Conservation (phyloP, 2,888 invertebrate genomes). For the Chymomyza fuscimana region DNA sequence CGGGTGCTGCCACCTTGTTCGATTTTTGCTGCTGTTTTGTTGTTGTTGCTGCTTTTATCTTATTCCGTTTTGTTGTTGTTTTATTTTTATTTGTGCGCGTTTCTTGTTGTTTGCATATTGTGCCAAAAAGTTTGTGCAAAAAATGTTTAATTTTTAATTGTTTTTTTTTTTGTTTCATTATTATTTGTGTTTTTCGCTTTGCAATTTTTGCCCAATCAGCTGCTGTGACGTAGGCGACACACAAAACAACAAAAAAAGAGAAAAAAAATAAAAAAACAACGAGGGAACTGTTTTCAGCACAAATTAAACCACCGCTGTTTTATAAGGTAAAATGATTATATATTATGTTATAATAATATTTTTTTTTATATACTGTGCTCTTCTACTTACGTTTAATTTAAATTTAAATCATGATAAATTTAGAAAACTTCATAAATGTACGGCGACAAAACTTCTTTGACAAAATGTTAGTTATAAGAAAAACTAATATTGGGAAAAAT, state of each 20-base stretch:
- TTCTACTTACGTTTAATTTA: neutral
- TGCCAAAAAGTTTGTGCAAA: conserved; percentile 2
- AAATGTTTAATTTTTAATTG: conserved; percentile 6
- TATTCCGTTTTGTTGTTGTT: neutral
- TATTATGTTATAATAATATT: neutral
- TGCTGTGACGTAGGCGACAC: conserved; percentile 6
- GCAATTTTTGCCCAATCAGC: conserved; percentile 6
- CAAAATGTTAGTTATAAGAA: no score
- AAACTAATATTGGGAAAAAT: no score
- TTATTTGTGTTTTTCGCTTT: neutral
- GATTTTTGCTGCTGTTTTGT: conserved; percentile 3
- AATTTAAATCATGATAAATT: neutral
- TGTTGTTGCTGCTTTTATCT: conserved; percentile 2
- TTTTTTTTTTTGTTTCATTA: no score
- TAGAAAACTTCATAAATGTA: no score
- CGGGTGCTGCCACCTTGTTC: conserved; percentile 11
- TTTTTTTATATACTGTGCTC: no score
- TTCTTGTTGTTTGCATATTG: neutral
- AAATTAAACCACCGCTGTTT: neutral
- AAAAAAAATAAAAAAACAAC: neutral
- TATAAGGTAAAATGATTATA: neutral
- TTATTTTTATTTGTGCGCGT: neutral
- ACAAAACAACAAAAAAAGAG: neutral
- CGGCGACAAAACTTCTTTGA: no score
- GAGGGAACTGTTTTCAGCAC: neutral